Evolutionary conservation across 1,140 invertebrate species (phyloP).

Genomic region (Papilio polytes): DNA sequence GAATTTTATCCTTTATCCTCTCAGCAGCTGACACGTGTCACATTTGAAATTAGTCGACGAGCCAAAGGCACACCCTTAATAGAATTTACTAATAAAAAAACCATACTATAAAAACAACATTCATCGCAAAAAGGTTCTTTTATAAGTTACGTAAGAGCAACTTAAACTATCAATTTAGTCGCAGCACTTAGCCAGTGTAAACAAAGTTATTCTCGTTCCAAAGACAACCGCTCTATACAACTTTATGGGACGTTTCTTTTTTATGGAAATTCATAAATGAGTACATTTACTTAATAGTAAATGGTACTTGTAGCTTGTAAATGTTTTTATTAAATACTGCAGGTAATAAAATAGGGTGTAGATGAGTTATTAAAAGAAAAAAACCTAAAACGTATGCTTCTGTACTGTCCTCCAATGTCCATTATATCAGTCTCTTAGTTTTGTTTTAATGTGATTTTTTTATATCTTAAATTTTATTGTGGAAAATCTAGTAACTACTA

Average conservation of each 20-base stretch:
- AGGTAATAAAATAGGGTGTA: background rate
- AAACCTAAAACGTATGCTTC: background rate
- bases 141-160: slow-evolving; percentile 20
- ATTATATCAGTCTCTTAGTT: no score
- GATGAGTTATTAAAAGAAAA: background rate
- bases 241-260: background rate
- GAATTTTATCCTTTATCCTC: no score
- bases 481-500: no score
- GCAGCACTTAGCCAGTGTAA: slow-evolving; percentile 5
- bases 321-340: background rate
- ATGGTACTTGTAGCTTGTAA: background rate
- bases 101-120: background rate
- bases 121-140: slow-evolving; percentile 15
- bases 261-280: background rate
- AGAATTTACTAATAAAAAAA: background rate
- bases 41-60: background rate
- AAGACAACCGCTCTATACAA: background rate
- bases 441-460: background rate
- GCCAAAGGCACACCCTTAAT: background rate
- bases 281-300: background rate
- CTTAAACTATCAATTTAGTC: slow-evolving; percentile 3
- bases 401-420: no score
- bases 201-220: background rate
- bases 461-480: background rate
- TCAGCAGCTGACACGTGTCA: background rate